Evolutionary conservation across 2,113 vertebrate species (phyloP), one percentile per base, ranked within the genome.

Genomic region (Benthochromis sp.): DNA sequence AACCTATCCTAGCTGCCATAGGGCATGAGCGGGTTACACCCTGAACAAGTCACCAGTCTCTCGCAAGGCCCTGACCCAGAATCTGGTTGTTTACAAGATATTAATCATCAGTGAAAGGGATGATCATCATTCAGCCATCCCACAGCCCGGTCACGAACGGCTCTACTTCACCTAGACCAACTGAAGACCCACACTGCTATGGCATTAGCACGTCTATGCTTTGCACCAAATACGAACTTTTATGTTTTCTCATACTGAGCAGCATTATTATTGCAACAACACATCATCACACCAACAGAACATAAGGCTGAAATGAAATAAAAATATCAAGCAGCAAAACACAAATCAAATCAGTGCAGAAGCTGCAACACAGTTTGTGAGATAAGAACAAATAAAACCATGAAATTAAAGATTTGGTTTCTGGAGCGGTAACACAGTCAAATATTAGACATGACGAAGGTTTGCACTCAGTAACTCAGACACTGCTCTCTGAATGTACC

Each of bases 401-500:
- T 53, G 43, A 47, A 59, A 21, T 13, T 19, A 76, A 21, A 4
- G 7, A 59, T 57, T 59, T 38, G 10, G 7, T 19, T 57, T 59
- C 12, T 17, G 6, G 21, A 85, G 14, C 13, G 1, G 43, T 16
- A 24, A 17, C 19, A 34, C 17, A 34, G 11, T 24, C 8, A 19
- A 40, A 17, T 63, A 29, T 69, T 61, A 9, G 9, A 38, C 53
- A 86, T 7, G 34, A 71, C 38, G 16, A 78, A 31, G 16, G 43
- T 78, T 47, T 50, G 17, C 43, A 76, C 40, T 76, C 24, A 76
- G 43, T 50, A 50, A 78, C 10, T 5, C 0, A 78, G 14, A 27
- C 9, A 12, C 14, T 52, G 1, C 3, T 4, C 7, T 55, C 29
- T 29, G 55, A 63, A n/a, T n/a, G 17, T 93, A 99, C 98, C 97